These are phyloP conservation scores for Poecilus cupreus DNA, from an alignment of 2,888 invertebrate genomes.

Conservation along the genomic window DNA sequence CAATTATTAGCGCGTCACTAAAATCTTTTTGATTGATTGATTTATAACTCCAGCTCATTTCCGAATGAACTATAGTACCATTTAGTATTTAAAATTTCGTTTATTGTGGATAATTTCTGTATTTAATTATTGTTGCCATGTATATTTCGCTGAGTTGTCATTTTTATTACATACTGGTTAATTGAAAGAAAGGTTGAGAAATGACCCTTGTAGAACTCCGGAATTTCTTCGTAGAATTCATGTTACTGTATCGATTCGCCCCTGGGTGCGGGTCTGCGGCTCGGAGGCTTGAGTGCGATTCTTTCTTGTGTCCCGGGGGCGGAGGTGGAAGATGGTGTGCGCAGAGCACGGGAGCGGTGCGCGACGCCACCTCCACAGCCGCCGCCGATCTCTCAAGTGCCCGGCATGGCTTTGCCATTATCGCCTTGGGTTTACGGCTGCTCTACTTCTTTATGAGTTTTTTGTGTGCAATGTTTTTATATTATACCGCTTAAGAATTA, in stretches of 20 bases:
- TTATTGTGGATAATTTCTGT: too few species aligned
- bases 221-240: neutral
- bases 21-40: too few species aligned
- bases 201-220: neutral
- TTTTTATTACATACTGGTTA: too few species aligned
- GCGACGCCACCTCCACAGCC: neutral
- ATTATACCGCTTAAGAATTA: slow-evolving; percentile 57
- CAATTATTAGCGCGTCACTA: too few species aligned
- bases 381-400: slow-evolving; percentile 49
- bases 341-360: neutral
- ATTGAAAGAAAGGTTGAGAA: too few species aligned
- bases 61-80: too few species aligned
- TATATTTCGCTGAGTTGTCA: too few species aligned
- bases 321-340: neutral
- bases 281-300: neutral
- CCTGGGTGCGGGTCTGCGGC: neutral
- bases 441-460: slow-evolving; percentile 58
- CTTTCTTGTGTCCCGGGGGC: neutral
- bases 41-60: too few species aligned
- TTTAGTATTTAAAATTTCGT: too few species aligned
- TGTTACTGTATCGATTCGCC: neutral
- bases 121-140: too few species aligned
- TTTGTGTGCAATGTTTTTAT: slow-evolving; percentile 57
- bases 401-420: slow-evolving; percentile 56
- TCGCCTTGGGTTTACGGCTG: slow-evolving; percentile 56